phyloP scores from a whole-genome alignment of 2,888 invertebrate species.

The Pyrrhia umbra region DNA sequence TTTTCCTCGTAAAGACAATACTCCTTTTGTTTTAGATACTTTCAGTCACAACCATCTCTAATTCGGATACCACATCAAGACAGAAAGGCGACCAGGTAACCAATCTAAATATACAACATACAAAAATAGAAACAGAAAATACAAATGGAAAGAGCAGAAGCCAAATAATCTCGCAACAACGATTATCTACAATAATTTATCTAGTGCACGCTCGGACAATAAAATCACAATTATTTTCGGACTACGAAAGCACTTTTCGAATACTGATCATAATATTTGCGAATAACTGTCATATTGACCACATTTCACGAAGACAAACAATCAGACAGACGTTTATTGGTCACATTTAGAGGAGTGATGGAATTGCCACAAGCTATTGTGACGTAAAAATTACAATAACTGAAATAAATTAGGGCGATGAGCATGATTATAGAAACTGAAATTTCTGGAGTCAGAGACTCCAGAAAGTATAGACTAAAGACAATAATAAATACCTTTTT shows the following conservation, averaged over 20 bases:
- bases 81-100: constrained; percentile 30
- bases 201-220: constrained; percentile 38
- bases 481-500: too few relatives aligned
- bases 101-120: constrained; percentile 29
- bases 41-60: not conserved
- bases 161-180: constrained; percentile 47
- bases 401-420: too few relatives aligned
- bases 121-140: constrained; percentile 37
- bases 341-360: constrained; percentile 31
- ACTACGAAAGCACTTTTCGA: not conserved
- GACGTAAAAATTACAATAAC: constrained; percentile 9
- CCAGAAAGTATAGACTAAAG: too few relatives aligned
- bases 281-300: not conserved
- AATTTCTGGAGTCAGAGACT: too few relatives aligned
- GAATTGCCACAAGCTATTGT: not conserved
- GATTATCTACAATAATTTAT: constrained; percentile 51
- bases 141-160: constrained; percentile 35
- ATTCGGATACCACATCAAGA: constrained; percentile 6
- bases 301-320: constrained; percentile 24
- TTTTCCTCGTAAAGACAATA: too few relatives aligned
- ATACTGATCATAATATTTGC: constrained; percentile 17
- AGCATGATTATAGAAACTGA: too few relatives aligned
- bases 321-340: constrained; percentile 37
- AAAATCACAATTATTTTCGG: constrained; percentile 32
- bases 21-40: not conserved